A percentile compares a stretch with the other conserved stretches of the same genome.
Evolutionary conservation across 1,140 invertebrate species (phyloP).

Genomic region (Drosophila nigromelanica): DNA sequence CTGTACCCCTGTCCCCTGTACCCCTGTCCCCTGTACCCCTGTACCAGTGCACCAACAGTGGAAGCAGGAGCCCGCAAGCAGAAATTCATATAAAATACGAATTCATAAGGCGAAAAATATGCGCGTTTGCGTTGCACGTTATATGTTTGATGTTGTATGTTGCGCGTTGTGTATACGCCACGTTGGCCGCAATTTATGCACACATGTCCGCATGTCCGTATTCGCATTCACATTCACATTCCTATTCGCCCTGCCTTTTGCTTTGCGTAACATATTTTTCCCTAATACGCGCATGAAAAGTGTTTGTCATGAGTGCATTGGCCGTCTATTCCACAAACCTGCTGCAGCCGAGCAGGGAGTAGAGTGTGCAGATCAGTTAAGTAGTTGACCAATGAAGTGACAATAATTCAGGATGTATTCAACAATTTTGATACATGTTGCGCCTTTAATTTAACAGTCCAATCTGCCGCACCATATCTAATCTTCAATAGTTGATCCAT

Average conservation of each 20-base stretch:
- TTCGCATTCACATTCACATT: conserved; percentile 22
- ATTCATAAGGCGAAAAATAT: conserved; percentile 82
- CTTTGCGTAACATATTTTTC: conserved; percentile 37
- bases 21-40: not conserved
- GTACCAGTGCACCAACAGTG: conserved; percentile 1
- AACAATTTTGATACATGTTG: not conserved
- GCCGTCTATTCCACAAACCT: conserved; percentile 18
- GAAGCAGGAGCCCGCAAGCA: conserved; percentile 13
- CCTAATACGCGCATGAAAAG: conserved; percentile 23
- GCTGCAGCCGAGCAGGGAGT: not conserved
- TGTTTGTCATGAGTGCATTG: conserved; percentile 44
- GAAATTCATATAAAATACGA: conserved; percentile 80
- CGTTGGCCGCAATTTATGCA: conserved; percentile 77
- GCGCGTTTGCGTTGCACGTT: conserved; percentile 47
- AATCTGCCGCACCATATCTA: not conserved
- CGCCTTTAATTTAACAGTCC: no score
- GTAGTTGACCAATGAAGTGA: conserved; percentile 8
- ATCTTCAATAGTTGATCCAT: no score
- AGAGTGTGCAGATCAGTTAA: conserved; percentile 3
- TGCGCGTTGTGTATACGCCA: conserved; percentile 73
- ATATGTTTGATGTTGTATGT: conserved; percentile 33
- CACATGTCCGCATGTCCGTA: conserved; percentile 50
- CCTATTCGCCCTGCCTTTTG: conserved; percentile 11
- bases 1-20: no score
- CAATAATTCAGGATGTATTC: not conserved